Evolutionary conservation across 2,113 vertebrate species (phyloP).

Genomic region (Archocentrus centrarchus): DNA sequence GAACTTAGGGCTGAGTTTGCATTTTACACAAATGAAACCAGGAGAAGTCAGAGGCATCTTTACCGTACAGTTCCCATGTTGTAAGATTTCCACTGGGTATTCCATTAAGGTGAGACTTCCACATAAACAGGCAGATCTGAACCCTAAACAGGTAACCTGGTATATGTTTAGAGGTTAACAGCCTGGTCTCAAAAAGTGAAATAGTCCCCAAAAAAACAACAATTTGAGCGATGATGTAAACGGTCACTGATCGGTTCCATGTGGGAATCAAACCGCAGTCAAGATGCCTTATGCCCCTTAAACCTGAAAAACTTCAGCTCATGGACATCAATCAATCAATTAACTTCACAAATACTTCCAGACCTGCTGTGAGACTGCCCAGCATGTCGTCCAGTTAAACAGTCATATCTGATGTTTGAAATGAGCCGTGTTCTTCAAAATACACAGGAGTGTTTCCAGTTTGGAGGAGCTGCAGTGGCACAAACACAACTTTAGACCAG

Average conservation of each 20-base stretch:
- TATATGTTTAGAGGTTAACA: neutral
- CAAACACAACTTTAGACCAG: neutral
- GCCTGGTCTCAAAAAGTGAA: neutral
- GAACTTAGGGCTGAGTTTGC: no score
- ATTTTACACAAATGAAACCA: neutral
- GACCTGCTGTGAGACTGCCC: neutral
- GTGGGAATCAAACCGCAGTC: neutral
- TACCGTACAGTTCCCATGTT: neutral
- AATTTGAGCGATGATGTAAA: neutral
- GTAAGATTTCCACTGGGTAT: no score
- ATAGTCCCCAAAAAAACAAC: neutral
- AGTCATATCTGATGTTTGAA: neutral
- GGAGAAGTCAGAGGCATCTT: no score
- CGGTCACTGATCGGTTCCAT: neutral
- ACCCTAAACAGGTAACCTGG: neutral
- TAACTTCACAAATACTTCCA: neutral
- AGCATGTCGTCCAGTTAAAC: neutral
- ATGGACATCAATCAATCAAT: neutral
- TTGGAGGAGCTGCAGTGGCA: neutral
- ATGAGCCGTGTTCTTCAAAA: neutral
- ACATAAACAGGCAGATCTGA: no score
- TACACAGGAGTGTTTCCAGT: neutral
- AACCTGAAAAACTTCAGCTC: neutral
- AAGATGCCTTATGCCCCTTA: neutral
- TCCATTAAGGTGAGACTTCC: no score